Base-by-base conservation (phyloP, 2,113 vertebrate species). In the Glareola pratincola region DNA sequence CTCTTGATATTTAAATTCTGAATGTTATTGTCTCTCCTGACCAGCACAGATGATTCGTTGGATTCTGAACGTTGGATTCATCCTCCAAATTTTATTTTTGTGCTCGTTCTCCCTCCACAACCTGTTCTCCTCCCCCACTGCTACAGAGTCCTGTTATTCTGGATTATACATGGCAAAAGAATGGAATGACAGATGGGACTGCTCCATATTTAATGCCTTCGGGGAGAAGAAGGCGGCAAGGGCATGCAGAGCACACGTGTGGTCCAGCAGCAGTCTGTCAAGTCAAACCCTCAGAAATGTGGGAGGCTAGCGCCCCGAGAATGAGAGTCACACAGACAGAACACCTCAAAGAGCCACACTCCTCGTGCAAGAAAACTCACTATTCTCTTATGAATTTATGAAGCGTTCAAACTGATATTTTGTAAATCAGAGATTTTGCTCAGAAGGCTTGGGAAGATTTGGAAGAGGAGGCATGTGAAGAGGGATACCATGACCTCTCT, bases 171-270 rank as follows among this genome's bases (percentile, higher is more conserved):
- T 56, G 91, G 88, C 91, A 85, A 85, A 90, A 68, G 56, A 78
- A 60, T 0, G 1, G 80, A 81, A 60, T 0, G 4, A 92, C 96
- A 96, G 90, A 95, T 90, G 94, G 88, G 47, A 57, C 85, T 63
- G 63, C 94, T 94, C 80, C 77, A 87, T 79, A 87, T 95, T 95
- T 93, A 80, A 93, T 93, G 90, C 94, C 88, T 77, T 67, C 7
- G 1, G 94, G 92, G 78, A 90, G 67, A 68, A 64, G 54, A 17
- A n/a, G 32, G 88, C 60, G 1, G 9, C 75, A 74, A 88, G 72
- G 64, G 68, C n/a, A 53, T 63, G 75, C 68, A 63, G 79, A 88
- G 50, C 62, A 75, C 34, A 30, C 3, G 57, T 91, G 76, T 68
- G 47, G 77, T 81, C 83, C 76, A 80, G 36, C 60, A 85, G 72